Conservation (phyloP, 2,797 vertebrate genomes). For the Hapalemur alaotrensis region DNA sequence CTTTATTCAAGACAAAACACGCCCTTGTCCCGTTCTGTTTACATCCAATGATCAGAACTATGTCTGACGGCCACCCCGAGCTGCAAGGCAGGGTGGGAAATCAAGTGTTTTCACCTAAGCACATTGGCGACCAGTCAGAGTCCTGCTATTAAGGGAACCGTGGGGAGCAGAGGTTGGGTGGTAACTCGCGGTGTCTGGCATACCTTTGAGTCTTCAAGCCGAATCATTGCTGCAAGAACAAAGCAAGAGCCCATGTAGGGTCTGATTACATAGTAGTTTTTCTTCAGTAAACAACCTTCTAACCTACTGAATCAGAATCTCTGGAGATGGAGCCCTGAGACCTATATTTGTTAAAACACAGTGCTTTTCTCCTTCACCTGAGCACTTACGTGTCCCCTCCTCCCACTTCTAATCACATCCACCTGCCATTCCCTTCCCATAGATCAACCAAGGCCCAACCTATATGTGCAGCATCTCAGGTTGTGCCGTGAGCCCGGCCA, state of each 20-base stretch:
- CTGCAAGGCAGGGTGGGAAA: background rate
- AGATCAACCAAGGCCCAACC: conserved; percentile 89
- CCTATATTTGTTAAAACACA: background rate
- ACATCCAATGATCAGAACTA: background rate
- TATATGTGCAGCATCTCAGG: conserved; percentile 86
- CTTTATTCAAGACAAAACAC: background rate
- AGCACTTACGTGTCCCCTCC: background rate
- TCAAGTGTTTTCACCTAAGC: background rate
- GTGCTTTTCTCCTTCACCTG: background rate
- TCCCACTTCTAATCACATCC: background rate
- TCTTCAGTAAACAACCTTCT: background rate
- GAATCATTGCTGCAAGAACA: background rate
- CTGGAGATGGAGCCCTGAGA: background rate
- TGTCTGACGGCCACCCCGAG: background rate
- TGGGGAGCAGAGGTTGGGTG: background rate
- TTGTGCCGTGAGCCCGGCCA: conserved; percentile 79
- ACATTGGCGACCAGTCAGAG: background rate
- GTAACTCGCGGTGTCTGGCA: background rate
- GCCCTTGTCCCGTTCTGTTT: background rate
- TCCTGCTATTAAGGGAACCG: background rate
- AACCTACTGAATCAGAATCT: background rate
- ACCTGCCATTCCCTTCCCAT: background rate
- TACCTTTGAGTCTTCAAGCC: background rate
- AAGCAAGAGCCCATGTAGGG: background rate
- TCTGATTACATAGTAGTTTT: background rate